Evolutionary conservation across 2,888 invertebrate genomes (phyloP).

Genomic region (Habrosyne pyritoides): DNA sequence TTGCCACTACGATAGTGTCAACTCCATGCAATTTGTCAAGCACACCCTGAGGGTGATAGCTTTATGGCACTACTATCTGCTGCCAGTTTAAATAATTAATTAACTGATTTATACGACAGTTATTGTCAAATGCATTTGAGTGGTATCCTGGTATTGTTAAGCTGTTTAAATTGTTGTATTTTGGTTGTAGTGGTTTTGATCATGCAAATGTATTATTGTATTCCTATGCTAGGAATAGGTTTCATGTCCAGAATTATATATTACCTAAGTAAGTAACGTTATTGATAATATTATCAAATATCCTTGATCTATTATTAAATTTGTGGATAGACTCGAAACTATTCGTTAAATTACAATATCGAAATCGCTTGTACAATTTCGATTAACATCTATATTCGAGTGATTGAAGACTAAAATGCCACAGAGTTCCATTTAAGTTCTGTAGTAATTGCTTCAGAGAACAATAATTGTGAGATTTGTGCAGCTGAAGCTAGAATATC

Average conservation of each 20-base stretch:
- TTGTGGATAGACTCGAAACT: no score
- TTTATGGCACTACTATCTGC: background rate
- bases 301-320: no score
- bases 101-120: conserved; percentile 1
- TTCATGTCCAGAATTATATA: no score
- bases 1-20: conserved; percentile 17
- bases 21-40: background rate
- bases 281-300: no score
- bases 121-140: background rate
- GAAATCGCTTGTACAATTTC: background rate
- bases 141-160: background rate
- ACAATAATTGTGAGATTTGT: background rate
- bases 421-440: background rate
- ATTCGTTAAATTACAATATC: background rate
- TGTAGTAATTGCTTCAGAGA: background rate
- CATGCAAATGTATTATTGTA: no score
- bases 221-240: no score
- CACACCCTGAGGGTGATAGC: background rate
- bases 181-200: conserved; percentile 6
- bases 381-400: background rate
- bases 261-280: no score
- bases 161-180: background rate
- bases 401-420: background rate
- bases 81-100: background rate
- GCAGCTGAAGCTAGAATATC: background rate